A percentile compares a stretch with the other conserved stretches of the same genome.
phyloP scores from a whole-genome alignment of 2,888 invertebrate species.

The Nebria salina region DNA sequence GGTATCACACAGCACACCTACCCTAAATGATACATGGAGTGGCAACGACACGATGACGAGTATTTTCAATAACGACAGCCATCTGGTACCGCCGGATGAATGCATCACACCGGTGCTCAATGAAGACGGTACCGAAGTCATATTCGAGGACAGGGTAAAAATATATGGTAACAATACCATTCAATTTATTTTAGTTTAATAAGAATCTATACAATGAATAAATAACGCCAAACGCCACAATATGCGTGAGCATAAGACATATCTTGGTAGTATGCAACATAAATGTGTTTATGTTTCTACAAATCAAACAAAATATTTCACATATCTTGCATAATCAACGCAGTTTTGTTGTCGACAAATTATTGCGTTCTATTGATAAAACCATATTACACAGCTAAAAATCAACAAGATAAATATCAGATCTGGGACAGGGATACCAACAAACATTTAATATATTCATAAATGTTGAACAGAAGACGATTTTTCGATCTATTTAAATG shows the following conservation, averaged over 20 bases:
- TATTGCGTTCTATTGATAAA: background rate
- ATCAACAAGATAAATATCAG: background rate
- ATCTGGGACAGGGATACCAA: background rate
- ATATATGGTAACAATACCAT: conserved; percentile 25
- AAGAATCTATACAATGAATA: background rate
- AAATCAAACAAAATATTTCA: background rate
- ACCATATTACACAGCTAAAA: background rate
- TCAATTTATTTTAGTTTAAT: background rate
- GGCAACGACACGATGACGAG: conserved; percentile 3
- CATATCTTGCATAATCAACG: background rate
- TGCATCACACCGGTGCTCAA: conserved; percentile 12
- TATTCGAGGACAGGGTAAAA: conserved; percentile 27
- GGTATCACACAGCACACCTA: conserved; percentile 55
- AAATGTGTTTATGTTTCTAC: background rate
- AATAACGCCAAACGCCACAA: background rate
- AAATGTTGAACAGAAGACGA: background rate
- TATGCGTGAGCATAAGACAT: background rate
- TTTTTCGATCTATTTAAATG: background rate
- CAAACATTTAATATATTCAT: background rate
- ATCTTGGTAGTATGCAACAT: background rate
- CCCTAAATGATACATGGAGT: conserved; percentile 13
- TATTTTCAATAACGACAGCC: background rate
- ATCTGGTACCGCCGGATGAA: conserved; percentile 24
- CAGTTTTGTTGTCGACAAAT: background rate
- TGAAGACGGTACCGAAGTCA: background rate